A percentile compares a stretch with the other conserved stretches of the same genome.
Conservation (phyloP, 1,140 invertebrate species). For the Gerris buenoi region DNA sequence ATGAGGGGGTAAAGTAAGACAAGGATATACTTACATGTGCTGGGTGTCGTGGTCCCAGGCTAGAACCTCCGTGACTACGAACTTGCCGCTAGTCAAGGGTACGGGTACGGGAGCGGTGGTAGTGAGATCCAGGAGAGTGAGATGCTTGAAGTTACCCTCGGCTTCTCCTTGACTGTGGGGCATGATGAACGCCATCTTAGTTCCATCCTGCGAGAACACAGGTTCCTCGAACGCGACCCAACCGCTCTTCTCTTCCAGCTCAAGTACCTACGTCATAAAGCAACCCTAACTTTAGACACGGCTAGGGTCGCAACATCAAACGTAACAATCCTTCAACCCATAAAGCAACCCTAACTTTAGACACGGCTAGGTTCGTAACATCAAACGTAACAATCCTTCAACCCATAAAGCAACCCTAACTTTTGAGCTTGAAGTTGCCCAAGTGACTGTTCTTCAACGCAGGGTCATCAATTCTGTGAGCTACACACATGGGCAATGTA, state of each 20-base stretch:
- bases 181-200: constrained; percentile 40
- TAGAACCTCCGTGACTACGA: constrained; percentile 62
- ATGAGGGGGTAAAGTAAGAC: too few species aligned
- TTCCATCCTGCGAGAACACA: constrained; percentile 38
- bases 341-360: too few species aligned
- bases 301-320: too few species aligned
- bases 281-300: too few species aligned
- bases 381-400: too few species aligned
- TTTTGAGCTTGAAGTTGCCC: too few species aligned
- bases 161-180: constrained; percentile 40
- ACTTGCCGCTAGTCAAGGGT: constrained; percentile 53
- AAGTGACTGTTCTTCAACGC: too few species aligned
- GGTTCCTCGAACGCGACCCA: constrained; percentile 54
- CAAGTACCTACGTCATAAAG: not conserved
- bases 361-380: too few species aligned
- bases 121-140: constrained; percentile 38
- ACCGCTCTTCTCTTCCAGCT: constrained; percentile 35
- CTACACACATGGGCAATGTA: too few species aligned
- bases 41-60: constrained; percentile 53
- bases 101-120: constrained; percentile 22
- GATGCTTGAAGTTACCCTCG: constrained; percentile 46
- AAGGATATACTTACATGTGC: constrained; percentile 41
- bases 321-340: too few species aligned
- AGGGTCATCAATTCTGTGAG: too few species aligned
- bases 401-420: too few species aligned